These are phyloP conservation scores for Bombus turneri DNA, from an alignment of 1,140 invertebrate species.

Conservation along the genomic window DNA sequence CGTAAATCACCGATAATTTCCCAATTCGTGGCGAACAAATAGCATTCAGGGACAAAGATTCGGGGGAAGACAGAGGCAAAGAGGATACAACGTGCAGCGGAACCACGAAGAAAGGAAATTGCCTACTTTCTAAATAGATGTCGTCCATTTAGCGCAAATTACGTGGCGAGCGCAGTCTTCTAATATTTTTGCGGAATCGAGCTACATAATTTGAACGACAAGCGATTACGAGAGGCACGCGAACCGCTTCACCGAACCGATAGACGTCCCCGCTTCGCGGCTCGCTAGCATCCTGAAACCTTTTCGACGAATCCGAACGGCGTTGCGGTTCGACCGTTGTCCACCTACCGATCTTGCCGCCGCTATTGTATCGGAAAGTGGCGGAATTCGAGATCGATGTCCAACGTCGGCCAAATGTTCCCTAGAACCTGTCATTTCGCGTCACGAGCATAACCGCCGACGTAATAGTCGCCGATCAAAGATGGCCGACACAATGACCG, in stretches of 20 bases:
- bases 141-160: conserved; percentile 4
- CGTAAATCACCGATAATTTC: background rate
- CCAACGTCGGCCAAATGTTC: conserved; percentile 40
- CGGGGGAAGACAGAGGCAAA: background rate
- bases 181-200: conserved; percentile 15
- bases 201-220: conserved; percentile 45
- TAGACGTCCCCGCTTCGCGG: background rate
- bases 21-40: background rate
- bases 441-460: conserved; percentile 22
- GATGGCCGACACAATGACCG: conserved; percentile 50
- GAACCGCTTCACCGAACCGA: background rate
- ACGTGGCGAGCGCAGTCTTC: conserved; percentile 4
- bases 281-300: background rate
- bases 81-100: background rate
- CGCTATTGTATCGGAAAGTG: conserved; percentile 5
- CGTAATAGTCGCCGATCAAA: conserved; percentile 41
- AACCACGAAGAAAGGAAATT: conserved; percentile 2
- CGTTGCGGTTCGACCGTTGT: conserved; percentile 31
- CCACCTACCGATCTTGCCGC: conserved; percentile 7
- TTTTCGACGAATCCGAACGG: conserved; percentile 29
- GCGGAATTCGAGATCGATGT: conserved; percentile 1
- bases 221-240: conserved; percentile 44
- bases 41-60: background rate
- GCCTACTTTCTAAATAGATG: conserved; percentile 29
- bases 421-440: conserved; percentile 32